These are phyloP conservation scores for Campylorhamphus procurvoides DNA, from an alignment of 2,113 vertebrate genomes.

Conservation along the genomic window DNA sequence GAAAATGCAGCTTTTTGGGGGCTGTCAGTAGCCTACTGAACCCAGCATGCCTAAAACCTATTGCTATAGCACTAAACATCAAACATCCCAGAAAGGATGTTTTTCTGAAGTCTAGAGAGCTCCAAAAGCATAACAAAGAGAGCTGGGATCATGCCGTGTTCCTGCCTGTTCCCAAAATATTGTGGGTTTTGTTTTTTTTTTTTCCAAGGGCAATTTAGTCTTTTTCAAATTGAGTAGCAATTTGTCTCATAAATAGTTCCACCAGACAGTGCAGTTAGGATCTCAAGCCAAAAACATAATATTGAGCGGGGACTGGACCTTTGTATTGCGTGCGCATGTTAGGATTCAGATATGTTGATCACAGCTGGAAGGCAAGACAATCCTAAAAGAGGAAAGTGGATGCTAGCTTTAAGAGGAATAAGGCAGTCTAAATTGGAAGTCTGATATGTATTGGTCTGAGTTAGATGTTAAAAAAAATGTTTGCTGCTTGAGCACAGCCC, in stretches of 20 bases:
- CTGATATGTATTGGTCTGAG: neutral
- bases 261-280: neutral
- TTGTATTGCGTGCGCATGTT: neutral
- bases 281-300: neutral
- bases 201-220: neutral
- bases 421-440: neutral
- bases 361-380: neutral
- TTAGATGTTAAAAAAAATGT: neutral
- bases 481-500: slow-evolving; percentile 34
- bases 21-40: neutral
- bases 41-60: neutral
- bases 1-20: neutral
- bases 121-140: neutral
- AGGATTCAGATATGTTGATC: neutral
- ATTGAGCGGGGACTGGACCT: neutral
- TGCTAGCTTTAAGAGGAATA: neutral
- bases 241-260: neutral
- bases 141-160: neutral
- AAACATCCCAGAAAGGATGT: neutral
- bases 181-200: neutral
- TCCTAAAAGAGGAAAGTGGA: neutral
- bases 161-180: neutral
- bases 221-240: neutral
- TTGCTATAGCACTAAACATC: neutral
- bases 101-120: neutral